Percentiles rank a stretch among this genome's conserved stretches.
These are phyloP conservation scores for Drosophila auraria DNA, from an alignment of 1,140 invertebrate species.

Conservation along the genomic window DNA sequence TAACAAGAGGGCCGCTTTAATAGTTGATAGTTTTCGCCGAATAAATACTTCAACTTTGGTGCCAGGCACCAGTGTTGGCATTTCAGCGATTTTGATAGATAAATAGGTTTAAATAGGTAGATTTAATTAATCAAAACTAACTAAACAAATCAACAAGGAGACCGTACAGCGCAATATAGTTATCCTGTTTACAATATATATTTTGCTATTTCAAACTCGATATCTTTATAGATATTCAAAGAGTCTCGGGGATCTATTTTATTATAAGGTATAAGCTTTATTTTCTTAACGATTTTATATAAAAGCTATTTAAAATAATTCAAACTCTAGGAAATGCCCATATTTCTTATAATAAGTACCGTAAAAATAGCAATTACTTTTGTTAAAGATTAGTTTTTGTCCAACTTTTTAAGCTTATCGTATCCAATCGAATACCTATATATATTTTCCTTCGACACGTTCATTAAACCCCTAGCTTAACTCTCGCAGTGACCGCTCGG, in stretches of 20 bases:
- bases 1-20: slow-evolving; percentile 32
- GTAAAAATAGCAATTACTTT: slow-evolving; percentile 4
- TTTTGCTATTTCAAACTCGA: no score
- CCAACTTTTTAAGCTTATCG: not conserved
- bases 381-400: slow-evolving; percentile 12
- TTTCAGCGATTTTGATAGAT: not conserved
- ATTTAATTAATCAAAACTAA: no score
- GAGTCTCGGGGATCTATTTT: no score
- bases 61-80: slow-evolving; percentile 28
- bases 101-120: no score
- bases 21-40: slow-evolving; percentile 32
- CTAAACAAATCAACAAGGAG: no score
- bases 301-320: no score
- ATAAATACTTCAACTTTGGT: slow-evolving; percentile 26
- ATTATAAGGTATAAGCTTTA: not conserved
- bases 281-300: not conserved
- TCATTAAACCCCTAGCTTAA: slow-evolving; percentile 25
- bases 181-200: no score
- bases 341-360: not conserved
- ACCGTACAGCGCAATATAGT: not conserved
- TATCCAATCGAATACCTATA: not conserved
- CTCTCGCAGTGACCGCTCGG: slow-evolving; percentile 28
- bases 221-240: no score
- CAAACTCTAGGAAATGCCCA: not conserved
- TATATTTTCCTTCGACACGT: slow-evolving; percentile 17